These are phyloP conservation scores for Euphonia xanthogaster DNA, from an alignment of 2,797 vertebrate genomes.

Conservation along the genomic window DNA sequence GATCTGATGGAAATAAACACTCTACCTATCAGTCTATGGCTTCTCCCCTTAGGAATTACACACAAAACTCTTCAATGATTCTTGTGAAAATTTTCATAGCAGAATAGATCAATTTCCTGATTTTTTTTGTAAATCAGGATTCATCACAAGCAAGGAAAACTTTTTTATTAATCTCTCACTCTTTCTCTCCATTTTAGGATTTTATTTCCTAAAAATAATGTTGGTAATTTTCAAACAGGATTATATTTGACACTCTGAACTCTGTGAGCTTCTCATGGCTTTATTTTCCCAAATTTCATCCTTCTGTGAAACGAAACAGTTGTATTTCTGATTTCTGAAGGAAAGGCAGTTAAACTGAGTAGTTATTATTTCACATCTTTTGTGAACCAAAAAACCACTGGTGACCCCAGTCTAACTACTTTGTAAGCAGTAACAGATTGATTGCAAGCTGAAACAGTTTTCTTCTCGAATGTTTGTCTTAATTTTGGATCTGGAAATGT, in stretches of 20 bases:
- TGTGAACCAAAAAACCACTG: neutral
- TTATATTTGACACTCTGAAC: neutral
- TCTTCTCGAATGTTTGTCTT: neutral
- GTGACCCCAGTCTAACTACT: neutral
- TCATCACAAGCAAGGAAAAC: neutral
- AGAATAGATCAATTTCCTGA: neutral
- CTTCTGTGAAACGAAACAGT: neutral
- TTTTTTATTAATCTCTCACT: neutral
- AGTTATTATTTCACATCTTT: neutral
- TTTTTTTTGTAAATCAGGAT: neutral
- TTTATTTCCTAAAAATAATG: neutral
- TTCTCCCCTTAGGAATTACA: neutral
- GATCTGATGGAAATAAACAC: neutral
- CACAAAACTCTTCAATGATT: neutral
- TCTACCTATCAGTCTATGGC: rapidly evolving
- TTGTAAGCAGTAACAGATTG: neutral
- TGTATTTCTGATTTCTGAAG: neutral
- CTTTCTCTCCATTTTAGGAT: neutral
- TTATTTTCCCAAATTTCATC: neutral
- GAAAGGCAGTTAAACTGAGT: neutral
- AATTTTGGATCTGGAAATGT: neutral
- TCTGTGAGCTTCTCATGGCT: neutral
- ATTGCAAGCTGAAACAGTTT: neutral
- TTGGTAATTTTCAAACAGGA: neutral
- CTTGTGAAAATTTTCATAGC: neutral